These are phyloP conservation scores for Triplophysa dalaica DNA, from an alignment of 2,113 vertebrate genomes.

Conservation along the genomic window DNA sequence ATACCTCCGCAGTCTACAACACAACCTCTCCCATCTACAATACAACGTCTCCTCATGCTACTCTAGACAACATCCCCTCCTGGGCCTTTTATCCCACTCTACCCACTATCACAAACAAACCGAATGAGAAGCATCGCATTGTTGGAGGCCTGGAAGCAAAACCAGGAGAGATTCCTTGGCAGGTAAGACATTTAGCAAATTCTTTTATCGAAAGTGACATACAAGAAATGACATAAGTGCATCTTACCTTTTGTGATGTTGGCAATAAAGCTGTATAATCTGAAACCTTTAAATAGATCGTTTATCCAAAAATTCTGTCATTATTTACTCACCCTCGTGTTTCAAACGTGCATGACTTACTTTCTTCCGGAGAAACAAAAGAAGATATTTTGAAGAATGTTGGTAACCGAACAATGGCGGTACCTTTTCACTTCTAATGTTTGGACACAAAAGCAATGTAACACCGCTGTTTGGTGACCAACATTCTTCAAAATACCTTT, in stretches of 20 bases:
- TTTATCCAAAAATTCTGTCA: too few relatives aligned
- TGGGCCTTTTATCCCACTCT: constrained; percentile 58
- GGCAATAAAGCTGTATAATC: not conserved
- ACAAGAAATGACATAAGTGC: not conserved
- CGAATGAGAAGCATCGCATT: constrained; percentile 62
- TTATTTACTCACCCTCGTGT: too few relatives aligned
- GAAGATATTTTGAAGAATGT: too few relatives aligned
- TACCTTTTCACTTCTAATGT: too few relatives aligned
- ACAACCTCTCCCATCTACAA: not conserved
- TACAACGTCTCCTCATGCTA: not conserved
- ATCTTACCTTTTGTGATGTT: too few relatives aligned
- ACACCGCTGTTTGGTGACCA: not conserved
- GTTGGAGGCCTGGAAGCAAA: constrained; percentile 81
- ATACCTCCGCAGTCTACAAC: not conserved
- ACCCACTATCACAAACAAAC: constrained; percentile 34
- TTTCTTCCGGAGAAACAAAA: too few relatives aligned
- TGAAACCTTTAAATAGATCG: not conserved
- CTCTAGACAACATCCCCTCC: not conserved
- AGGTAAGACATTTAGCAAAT: constrained; percentile 73
- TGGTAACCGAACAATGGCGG: too few relatives aligned
- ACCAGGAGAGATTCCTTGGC: constrained; percentile 91
- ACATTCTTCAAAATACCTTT: too few relatives aligned
- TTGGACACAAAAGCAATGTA: too few relatives aligned
- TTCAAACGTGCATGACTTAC: too few relatives aligned
- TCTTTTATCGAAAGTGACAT: too few relatives aligned